These are phyloP conservation scores for Crioceris asparagi DNA, from an alignment of 2,888 invertebrate genomes.

Conservation along the genomic window DNA sequence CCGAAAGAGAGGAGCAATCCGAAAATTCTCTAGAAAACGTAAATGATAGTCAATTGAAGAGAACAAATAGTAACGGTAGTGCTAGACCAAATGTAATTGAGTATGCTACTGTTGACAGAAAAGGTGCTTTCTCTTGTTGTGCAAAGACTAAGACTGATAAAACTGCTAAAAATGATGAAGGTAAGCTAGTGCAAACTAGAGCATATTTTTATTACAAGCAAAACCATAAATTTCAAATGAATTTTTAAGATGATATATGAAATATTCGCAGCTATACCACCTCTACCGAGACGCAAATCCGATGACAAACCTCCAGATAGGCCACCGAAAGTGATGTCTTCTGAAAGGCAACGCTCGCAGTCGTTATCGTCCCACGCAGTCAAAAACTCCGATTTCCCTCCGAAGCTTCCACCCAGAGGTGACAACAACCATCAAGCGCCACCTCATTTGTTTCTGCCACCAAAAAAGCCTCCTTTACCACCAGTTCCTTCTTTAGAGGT, in stretches of 20 bases:
- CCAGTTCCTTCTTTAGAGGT: conserved; percentile 56
- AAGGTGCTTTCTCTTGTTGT: conserved; percentile 61
- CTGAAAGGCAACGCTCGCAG: conserved; percentile 47
- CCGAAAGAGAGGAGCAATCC: conserved; percentile 9
- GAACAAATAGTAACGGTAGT: conserved; percentile 45
- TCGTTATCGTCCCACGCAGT: conserved; percentile 40
- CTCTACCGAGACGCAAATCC: too few relatives aligned
- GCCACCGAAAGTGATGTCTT: neutral
- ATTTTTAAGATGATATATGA: too few relatives aligned
- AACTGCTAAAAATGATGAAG: too few relatives aligned
- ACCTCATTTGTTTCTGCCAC: conserved; percentile 48
- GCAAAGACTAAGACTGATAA: conserved; percentile 48
- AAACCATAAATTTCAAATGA: too few relatives aligned
- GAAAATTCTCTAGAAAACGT: conserved; percentile 1
- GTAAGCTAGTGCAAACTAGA: too few relatives aligned
- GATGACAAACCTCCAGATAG: conserved; percentile 7
- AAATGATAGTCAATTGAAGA: conserved; percentile 13
- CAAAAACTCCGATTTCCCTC: conserved; percentile 24
- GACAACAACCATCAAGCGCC: conserved; percentile 37
- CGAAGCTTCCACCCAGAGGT: conserved; percentile 45
- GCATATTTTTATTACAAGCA: too few relatives aligned
- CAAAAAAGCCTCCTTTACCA: conserved; percentile 63
- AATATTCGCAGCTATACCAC: too few relatives aligned
- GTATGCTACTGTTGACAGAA: conserved; percentile 61
- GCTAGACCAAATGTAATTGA: conserved; percentile 47